phyloP scores from a whole-genome alignment of 2,888 invertebrate species.

The Beris chalybata region DNA sequence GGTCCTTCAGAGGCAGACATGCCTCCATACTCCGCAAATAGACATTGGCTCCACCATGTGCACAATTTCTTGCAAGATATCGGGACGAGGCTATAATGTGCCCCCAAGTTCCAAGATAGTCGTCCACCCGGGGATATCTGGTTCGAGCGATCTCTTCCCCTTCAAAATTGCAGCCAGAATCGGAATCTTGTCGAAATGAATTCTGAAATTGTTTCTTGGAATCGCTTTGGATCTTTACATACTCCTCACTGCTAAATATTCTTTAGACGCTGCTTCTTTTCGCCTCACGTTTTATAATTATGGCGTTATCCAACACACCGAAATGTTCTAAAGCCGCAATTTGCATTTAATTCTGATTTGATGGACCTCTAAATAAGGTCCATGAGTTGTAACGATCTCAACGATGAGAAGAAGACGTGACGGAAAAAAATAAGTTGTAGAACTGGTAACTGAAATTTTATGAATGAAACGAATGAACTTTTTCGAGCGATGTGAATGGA shows the following conservation, averaged over 20 bases:
- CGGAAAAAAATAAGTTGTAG: constrained; percentile 14
- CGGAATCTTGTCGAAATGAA: not conserved
- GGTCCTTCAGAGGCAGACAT: not conserved
- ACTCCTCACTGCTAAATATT: constrained; percentile 20
- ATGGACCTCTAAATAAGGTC: constrained; percentile 8
- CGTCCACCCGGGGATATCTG: not conserved
- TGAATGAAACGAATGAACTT: constrained; percentile 27
- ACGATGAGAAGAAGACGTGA: constrained; percentile 1
- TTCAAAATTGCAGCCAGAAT: not conserved
- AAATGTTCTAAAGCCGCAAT: constrained; percentile 21
- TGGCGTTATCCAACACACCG: constrained; percentile 20
- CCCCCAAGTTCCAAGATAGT: not conserved
- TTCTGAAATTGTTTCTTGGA: constrained; percentile 13
- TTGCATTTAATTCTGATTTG: constrained; percentile 34
- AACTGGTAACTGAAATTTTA: constrained; percentile 27
- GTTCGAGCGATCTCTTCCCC: not conserved
- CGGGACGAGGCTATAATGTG: too few relatives aligned
- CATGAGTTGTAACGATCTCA: not conserved
- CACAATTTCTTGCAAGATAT: not conserved
- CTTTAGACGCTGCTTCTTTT: constrained; percentile 5
- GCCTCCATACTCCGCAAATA: not conserved
- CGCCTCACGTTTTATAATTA: constrained; percentile 21
- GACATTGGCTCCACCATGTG: not conserved
- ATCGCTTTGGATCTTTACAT: constrained; percentile 2
- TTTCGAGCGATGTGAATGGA: constrained; percentile 28